phyloP scores from a whole-genome alignment of 2,888 invertebrate genomes.

The Dicycla oo region DNA sequence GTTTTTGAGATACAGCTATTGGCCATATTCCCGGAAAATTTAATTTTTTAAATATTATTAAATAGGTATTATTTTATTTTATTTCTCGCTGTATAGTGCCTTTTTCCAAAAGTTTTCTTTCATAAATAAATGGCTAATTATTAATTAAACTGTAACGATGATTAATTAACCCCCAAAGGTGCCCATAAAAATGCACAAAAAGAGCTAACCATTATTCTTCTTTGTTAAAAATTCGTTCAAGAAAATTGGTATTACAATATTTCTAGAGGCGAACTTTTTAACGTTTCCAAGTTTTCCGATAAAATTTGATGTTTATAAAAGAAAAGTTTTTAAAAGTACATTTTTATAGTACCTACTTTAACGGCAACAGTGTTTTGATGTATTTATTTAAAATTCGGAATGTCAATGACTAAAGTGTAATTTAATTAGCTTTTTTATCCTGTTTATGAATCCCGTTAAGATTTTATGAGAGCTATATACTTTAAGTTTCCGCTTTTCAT shows the following conservation, averaged over 20 bases:
- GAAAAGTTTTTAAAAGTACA: constrained; percentile 39
- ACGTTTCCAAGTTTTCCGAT: constrained; percentile 44
- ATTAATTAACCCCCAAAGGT: constrained; percentile 25
- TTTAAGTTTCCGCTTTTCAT: constrained; percentile 1
- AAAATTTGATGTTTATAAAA: constrained; percentile 52
- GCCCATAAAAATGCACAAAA: constrained; percentile 5
- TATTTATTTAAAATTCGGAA: constrained; percentile 38
- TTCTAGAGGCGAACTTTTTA: constrained; percentile 37
- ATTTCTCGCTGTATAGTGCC: too few species aligned
- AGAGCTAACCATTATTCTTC: constrained; percentile 4
- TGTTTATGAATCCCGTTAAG: not conserved
- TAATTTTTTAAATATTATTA: too few species aligned
- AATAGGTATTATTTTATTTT: too few species aligned
- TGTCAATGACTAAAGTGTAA: constrained; percentile 16
- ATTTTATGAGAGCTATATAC: not conserved
- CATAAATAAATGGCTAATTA: not conserved
- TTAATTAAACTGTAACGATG: constrained; percentile 9
- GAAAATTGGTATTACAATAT: constrained; percentile 40
- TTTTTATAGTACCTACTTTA: constrained; percentile 42
- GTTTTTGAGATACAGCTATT: too few species aligned
- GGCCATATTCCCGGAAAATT: too few species aligned
- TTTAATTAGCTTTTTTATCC: constrained; percentile 13
- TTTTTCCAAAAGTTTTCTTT: not conserved
- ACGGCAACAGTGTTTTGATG: constrained; percentile 30
- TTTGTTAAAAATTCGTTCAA: constrained; percentile 27